phyloP scores from a whole-genome alignment of 2,888 invertebrate species.

The Hermodice carunculata region DNA sequence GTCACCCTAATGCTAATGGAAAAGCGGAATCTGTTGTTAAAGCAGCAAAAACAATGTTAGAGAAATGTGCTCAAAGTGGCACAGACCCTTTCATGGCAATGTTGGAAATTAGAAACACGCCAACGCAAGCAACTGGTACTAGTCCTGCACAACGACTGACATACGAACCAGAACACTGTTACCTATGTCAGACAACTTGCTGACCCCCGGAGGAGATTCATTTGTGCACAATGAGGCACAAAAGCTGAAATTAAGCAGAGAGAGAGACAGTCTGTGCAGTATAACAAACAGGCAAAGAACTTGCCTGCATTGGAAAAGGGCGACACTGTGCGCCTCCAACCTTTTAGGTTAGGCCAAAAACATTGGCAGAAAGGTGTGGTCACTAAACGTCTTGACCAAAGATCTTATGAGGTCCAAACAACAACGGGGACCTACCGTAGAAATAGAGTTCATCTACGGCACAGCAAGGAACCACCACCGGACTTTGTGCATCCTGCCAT shows the following conservation, averaged over 20 bases:
- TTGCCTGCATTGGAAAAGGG: background rate
- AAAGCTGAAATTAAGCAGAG: background rate
- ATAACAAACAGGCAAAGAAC: background rate
- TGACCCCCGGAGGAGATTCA: background rate
- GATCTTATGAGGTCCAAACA: background rate
- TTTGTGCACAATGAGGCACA: background rate
- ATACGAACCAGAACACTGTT: background rate
- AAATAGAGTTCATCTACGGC: background rate
- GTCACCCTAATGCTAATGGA: conserved; percentile 38
- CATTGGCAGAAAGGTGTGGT: background rate
- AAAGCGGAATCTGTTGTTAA: conserved; percentile 40
- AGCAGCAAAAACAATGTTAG: conserved; percentile 33
- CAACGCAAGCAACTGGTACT: background rate
- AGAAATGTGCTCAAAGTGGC: conserved; percentile 3
- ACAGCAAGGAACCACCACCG: background rate
- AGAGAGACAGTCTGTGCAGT: background rate
- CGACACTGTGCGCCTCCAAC: background rate
- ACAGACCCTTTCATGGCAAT: conserved; percentile 5
- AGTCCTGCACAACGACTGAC: background rate
- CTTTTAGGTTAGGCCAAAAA: background rate
- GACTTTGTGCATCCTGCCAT: no score
- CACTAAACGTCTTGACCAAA: background rate
- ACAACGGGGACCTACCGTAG: background rate
- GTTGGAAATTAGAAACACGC: conserved; percentile 8
- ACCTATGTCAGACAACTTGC: background rate